Conservation (phyloP, 2,888 invertebrate species). For the Ctena decussata region DNA sequence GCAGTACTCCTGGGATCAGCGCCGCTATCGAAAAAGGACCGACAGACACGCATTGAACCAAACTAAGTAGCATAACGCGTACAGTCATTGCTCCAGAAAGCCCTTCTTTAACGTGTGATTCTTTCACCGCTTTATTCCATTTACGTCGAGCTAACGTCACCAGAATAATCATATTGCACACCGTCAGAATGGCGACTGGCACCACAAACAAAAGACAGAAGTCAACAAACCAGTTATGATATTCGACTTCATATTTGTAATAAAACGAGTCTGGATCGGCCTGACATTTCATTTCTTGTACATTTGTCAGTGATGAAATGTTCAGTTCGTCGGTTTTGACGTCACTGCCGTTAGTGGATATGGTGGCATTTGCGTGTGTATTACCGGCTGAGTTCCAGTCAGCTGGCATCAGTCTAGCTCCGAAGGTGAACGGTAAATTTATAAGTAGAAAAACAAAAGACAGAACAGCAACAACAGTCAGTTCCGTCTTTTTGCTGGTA, state of each 20-base stretch:
- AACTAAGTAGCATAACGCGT: neutral
- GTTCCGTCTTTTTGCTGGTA: neutral
- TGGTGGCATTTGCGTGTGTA: no score
- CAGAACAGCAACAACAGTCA: neutral
- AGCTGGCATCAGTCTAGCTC: neutral
- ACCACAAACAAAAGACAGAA: neutral
- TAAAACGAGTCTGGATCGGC: neutral
- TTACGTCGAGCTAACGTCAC: neutral
- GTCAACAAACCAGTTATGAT: neutral
- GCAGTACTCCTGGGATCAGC: neutral
- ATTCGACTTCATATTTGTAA: neutral
- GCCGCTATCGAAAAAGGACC: neutral
- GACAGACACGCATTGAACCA: neutral
- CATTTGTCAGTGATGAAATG: neutral
- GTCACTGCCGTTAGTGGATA: no score
- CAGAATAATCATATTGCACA: neutral
- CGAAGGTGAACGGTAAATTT: neutral
- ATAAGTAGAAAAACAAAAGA: neutral
- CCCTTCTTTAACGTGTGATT: neutral
- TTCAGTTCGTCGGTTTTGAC: no score
- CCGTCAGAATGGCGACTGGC: neutral
- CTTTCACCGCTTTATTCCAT: neutral
- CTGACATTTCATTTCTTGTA: neutral
- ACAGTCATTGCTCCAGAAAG: neutral
- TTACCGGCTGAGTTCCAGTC: neutral